Percentiles rank a stretch among this genome's conserved stretches.
Conservation (phyloP, 1,140 invertebrate species). For the Cylas formicarius region DNA sequence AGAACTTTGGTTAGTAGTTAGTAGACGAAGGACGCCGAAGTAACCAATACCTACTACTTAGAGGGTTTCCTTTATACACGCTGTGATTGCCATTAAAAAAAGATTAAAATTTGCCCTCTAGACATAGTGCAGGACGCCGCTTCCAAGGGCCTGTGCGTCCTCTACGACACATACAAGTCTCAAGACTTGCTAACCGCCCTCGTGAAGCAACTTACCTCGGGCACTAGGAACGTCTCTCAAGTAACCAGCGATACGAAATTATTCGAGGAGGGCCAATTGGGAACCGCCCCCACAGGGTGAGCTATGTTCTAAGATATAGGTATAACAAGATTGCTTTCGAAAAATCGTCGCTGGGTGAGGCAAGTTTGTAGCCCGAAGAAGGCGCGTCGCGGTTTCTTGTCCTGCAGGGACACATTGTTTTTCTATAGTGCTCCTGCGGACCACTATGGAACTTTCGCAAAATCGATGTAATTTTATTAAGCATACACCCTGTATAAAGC, state of each 20-base stretch:
- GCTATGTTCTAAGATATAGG: neutral
- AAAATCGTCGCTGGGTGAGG: no score
- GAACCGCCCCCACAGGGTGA: conserved; percentile 77
- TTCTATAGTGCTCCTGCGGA: no score
- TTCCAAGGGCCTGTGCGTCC: conserved; percentile 80
- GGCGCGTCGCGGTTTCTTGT: no score
- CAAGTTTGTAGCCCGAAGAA: no score
- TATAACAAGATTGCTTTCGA: no score
- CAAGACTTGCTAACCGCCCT: conserved; percentile 67
- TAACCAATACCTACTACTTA: no score
- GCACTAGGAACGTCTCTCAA: conserved; percentile 65
- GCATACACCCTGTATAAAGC: no score
- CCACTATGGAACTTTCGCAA: no score
- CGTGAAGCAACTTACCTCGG: conserved; percentile 73
- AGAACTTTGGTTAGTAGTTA: no score
- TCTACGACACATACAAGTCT: conserved; percentile 73
- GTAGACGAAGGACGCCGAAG: no score
- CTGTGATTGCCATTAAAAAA: neutral
- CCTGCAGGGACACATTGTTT: no score
- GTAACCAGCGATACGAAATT: conserved; percentile 77
- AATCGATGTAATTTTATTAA: no score
- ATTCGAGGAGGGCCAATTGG: conserved; percentile 81
- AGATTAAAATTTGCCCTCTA: conserved; percentile 37
- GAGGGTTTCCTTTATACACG: neutral
- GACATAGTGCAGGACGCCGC: conserved; percentile 87